These are phyloP conservation scores for Bombus soroeensis DNA, from an alignment of 1,140 invertebrate genomes.

Conservation along the genomic window DNA sequence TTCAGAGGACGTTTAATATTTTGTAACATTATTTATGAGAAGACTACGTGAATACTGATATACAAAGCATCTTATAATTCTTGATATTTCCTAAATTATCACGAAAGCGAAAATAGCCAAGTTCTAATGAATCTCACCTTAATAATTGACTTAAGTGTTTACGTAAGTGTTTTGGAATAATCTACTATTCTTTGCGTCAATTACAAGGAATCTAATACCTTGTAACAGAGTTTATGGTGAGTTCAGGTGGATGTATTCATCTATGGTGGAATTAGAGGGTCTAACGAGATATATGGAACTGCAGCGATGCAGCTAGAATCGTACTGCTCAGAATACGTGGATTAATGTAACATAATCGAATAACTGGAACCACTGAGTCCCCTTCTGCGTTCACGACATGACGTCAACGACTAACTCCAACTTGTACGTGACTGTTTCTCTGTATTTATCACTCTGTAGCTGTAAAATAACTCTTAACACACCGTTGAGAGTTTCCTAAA, in stretches of 20 bases:
- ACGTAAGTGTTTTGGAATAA: neutral
- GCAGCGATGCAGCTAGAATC: neutral
- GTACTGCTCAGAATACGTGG: neutral
- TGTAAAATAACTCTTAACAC: neutral
- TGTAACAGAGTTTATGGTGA: neutral
- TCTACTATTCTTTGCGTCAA: neutral
- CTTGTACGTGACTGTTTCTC: neutral
- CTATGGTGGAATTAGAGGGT: neutral
- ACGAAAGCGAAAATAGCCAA: neutral
- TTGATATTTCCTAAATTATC: too few relatives aligned
- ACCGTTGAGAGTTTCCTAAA: neutral
- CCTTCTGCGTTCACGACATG: conserved; percentile 24
- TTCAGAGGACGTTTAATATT: too few relatives aligned
- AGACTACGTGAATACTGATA: too few relatives aligned
- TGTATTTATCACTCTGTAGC: neutral
- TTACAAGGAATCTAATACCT: neutral
- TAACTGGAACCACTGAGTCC: conserved; percentile 23
- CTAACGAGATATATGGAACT: neutral
- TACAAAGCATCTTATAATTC: too few relatives aligned
- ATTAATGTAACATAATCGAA: conserved; percentile 56
- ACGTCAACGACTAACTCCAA: conserved; percentile 46
- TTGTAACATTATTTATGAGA: too few relatives aligned
- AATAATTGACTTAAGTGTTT: neutral
- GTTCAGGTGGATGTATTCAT: neutral
- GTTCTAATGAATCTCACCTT: neutral